Evolutionary conservation across 2,888 invertebrate genomes (phyloP).

Genomic region (Acutogordius australiensis): DNA sequence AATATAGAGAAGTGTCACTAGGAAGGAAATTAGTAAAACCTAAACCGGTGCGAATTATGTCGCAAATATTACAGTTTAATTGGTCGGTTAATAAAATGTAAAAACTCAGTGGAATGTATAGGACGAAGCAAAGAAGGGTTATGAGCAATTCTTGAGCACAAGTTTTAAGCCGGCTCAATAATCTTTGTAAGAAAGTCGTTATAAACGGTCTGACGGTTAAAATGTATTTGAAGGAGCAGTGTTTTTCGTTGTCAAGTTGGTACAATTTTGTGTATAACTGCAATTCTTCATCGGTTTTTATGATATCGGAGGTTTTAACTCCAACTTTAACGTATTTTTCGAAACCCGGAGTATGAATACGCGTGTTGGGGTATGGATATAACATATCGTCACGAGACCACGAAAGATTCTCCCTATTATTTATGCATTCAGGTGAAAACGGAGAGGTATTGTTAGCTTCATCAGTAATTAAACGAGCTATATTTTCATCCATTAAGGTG

Average conservation of each 20-base stretch:
- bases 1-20: not conserved
- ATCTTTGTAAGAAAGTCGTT: not conserved
- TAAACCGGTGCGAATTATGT: not conserved
- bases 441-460: not conserved
- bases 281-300: not conserved
- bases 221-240: not conserved
- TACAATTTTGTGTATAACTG: not conserved
- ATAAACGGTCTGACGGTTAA: not conserved
- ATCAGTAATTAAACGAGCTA: not conserved
- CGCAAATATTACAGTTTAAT: too few relatives aligned
- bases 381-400: not conserved
- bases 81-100: not conserved
- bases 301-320: not conserved
- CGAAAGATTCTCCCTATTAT: not conserved
- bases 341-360: not conserved
- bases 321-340: not conserved
- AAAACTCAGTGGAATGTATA: not conserved
- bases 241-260: not conserved
- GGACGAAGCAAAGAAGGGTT: not conserved
- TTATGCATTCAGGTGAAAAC: not conserved
- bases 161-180: too few relatives aligned
- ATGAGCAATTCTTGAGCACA: not conserved
- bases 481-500: too few relatives aligned
- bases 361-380: not conserved
- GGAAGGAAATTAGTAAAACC: not conserved